phyloP scores from a whole-genome alignment of 2,113 vertebrate species.

The Saccopteryx leptura region DNA sequence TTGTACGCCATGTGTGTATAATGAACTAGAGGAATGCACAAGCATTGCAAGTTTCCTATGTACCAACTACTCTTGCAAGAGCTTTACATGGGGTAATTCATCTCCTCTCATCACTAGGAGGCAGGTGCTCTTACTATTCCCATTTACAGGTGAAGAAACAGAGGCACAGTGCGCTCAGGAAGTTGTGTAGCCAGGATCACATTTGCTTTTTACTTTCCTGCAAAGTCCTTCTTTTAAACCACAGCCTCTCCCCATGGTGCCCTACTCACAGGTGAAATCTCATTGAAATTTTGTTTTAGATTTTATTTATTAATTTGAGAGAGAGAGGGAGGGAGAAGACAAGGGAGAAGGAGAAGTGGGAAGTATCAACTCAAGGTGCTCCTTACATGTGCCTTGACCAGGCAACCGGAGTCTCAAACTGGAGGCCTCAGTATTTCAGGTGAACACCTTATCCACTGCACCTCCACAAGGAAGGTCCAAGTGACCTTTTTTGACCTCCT shows the following conservation, averaged over 20 bases:
- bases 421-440: too few relatives aligned
- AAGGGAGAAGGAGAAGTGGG: too few relatives aligned
- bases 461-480: not conserved
- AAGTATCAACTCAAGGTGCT: too few relatives aligned
- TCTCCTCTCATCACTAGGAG: not conserved
- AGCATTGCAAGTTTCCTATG: not conserved
- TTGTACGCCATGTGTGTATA: not conserved
- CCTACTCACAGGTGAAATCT: not conserved
- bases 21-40: not conserved
- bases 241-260: not conserved
- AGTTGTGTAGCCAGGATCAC: not conserved
- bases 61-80: not conserved
- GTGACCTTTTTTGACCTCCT: not conserved
- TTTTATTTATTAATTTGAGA: too few relatives aligned
- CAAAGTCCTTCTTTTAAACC: not conserved
- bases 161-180: not conserved
- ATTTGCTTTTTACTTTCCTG: not conserved
- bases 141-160: not conserved
- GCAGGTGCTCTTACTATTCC: not conserved
- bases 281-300: not conserved
- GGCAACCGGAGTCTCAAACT: too few relatives aligned
- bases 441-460: too few relatives aligned
- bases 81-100: not conserved
- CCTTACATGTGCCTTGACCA: too few relatives aligned
- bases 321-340: too few relatives aligned